These are phyloP conservation scores for Chaetoderma sp. DNA, from an alignment of 2,888 invertebrate genomes.

Conservation along the genomic window DNA sequence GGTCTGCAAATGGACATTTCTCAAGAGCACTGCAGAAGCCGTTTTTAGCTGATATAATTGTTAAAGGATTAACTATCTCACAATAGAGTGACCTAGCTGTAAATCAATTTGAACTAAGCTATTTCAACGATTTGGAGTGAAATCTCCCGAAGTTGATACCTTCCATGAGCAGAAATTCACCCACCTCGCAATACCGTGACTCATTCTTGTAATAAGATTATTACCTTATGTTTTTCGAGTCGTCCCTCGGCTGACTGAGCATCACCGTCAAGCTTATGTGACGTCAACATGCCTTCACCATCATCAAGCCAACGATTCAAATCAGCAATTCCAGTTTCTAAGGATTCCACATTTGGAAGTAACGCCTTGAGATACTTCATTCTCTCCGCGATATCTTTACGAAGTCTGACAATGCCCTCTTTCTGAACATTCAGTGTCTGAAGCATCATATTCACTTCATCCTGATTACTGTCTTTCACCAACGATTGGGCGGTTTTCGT, in stretches of 20 bases:
- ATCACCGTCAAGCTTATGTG: constrained; percentile 75
- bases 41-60: too few relatives aligned
- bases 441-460: constrained; percentile 93
- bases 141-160: neutral
- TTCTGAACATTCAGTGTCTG: constrained; percentile 74
- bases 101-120: neutral
- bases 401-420: constrained; percentile 59
- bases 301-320: constrained; percentile 87
- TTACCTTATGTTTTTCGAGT: constrained; percentile 83
- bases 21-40: too few relatives aligned
- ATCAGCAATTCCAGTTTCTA: constrained; percentile 88
- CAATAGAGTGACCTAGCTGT: neutral
- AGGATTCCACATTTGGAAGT: constrained; percentile 82
- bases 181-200: neutral
- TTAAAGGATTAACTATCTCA: too few relatives aligned
- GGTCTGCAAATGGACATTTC: too few relatives aligned
- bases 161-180: neutral
- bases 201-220: too few relatives aligned
- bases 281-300: constrained; percentile 81
- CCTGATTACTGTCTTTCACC: constrained; percentile 88
- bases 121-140: neutral
- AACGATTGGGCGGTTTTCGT: constrained; percentile 92
- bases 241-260: constrained; percentile 82
- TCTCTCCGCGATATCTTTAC: constrained; percentile 82
- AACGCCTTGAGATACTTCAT: constrained; percentile 74